Base-by-base conservation (phyloP, 2,888 invertebrate genomes). In the Rutpela maculata region DNA sequence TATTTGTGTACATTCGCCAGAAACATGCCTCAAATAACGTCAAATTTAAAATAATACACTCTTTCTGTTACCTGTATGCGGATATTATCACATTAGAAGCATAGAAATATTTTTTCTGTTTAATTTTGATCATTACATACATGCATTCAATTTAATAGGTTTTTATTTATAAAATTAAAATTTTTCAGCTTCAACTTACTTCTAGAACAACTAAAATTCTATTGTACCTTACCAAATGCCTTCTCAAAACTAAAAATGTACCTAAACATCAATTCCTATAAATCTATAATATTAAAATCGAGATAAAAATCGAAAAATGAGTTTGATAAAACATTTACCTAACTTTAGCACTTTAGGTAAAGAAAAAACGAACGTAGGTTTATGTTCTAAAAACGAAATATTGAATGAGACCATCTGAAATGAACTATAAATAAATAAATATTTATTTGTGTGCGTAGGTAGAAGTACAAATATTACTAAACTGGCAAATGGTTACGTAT, bases 1-100 rank as follows among this genome's bases (percentile, higher is more conserved):
- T 83, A 80, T 85, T 82, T 84, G 82, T 83, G 79, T 84, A 81
- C 82, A 82, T 79, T 83, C 74, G 66, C 74, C 76, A 79, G 73
- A 73, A 74, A 76, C 62, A 10, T 19, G 59, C 19, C 19, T 15
- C 5, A 60, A 35, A 35, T 63, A 26, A 35, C 31, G n/a, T 17
- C 35, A 18, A 4, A 35, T 63, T 38, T n/a, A 31, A 63, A 35
- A 31, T 10, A 26, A 43, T 38, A 71, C 50, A 1, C n/a, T 57
- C 43, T 71, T 59, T 38, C 50, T 18, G 66, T 59, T 59, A 22
- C 18, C 19, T 22, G 22, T 2, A 43, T 3, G 31, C 31, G 7
- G 7, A 7, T 35, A 35, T 35, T 6, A 5, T 35, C 0, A 9
- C 6, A 35, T 35, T 35, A 7, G 31, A 35, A 35, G 0, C 31